Conservation (phyloP, 2,797 vertebrate species). For the Astyanax mexicanus region DNA sequence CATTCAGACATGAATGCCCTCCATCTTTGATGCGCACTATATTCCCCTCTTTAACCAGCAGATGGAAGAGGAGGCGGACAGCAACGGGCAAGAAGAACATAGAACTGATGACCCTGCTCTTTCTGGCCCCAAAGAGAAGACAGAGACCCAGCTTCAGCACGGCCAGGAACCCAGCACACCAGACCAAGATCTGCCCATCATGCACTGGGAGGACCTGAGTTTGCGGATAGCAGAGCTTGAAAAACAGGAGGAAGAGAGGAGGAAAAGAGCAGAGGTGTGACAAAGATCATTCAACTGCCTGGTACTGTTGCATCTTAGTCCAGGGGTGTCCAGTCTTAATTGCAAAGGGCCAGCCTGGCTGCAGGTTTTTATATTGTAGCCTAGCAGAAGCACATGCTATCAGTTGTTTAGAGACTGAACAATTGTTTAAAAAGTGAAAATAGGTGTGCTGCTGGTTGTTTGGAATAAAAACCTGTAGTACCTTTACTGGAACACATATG, state of each 20-base stretch:
- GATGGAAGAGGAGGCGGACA: constrained; percentile 54
- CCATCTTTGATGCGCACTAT: neutral
- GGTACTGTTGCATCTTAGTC: neutral
- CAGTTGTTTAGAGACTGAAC: no score
- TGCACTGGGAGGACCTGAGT: constrained; percentile 81
- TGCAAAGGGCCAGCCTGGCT: no score
- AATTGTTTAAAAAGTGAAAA: no score
- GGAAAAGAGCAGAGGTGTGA: constrained; percentile 69
- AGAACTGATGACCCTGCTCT: constrained; percentile 47
- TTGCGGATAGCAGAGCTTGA: constrained; percentile 77
- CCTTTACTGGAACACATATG: no score
- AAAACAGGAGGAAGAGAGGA: constrained; percentile 75
- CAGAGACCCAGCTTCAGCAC: constrained; percentile 41
- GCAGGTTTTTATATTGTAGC: no score
- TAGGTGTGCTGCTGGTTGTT: no score
- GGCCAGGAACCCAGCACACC: constrained; percentile 38
- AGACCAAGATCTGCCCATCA: constrained; percentile 71
- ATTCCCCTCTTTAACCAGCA: constrained; percentile 33
- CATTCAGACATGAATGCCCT: neutral
- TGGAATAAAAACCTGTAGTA: no score
- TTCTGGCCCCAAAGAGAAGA: constrained; percentile 48
- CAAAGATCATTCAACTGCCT: neutral
- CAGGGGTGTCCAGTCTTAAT: no score
- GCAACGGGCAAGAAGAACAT: constrained; percentile 33
- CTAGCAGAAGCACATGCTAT: no score